phyloP scores from a whole-genome alignment of 2,888 invertebrate species.

The Craniophora ligustri region DNA sequence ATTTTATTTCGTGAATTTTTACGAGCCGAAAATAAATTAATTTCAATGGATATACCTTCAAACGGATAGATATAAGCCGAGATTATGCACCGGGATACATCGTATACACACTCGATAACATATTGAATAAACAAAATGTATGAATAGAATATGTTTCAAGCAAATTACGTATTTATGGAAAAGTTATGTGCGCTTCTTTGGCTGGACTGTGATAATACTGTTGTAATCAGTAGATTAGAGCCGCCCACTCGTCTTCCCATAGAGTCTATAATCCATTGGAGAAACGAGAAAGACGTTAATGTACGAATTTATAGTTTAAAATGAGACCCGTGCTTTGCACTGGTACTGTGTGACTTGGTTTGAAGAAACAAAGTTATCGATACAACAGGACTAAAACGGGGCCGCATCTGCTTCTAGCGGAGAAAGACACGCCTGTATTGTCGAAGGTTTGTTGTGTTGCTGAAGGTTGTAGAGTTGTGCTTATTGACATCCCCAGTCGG shows the following conservation, averaged over 20 bases:
- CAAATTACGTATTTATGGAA: conserved; percentile 80
- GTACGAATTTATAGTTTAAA: conserved; percentile 54
- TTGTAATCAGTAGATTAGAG: conserved; percentile 81
- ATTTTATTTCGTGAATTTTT: conserved; percentile 57
- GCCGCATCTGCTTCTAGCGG: no score
- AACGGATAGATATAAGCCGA: conserved; percentile 58
- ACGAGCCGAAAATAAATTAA: conserved; percentile 66
- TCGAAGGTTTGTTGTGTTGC: no score
- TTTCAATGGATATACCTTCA: conserved; percentile 56
- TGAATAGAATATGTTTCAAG: conserved; percentile 71
- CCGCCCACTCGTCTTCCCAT: conserved; percentile 75
- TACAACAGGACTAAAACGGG: conserved; percentile 38
- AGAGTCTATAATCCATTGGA: conserved; percentile 49
- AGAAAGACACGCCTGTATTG: no score
- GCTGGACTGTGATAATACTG: conserved; percentile 75
- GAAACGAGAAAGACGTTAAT: conserved; percentile 52
- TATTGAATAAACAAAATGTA: conserved; percentile 77
- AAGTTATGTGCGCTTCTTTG: conserved; percentile 74
- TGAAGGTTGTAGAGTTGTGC: no score
- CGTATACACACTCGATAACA: conserved; percentile 69
- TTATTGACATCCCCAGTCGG: no score
- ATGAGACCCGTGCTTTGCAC: conserved; percentile 35
- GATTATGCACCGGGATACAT: conserved; percentile 62
- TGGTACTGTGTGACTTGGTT: conserved; percentile 25
- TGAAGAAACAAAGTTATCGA: conserved; percentile 33